Evolutionary conservation across 1,140 invertebrate species (phyloP).

Genomic region (Formica exsecta): DNA sequence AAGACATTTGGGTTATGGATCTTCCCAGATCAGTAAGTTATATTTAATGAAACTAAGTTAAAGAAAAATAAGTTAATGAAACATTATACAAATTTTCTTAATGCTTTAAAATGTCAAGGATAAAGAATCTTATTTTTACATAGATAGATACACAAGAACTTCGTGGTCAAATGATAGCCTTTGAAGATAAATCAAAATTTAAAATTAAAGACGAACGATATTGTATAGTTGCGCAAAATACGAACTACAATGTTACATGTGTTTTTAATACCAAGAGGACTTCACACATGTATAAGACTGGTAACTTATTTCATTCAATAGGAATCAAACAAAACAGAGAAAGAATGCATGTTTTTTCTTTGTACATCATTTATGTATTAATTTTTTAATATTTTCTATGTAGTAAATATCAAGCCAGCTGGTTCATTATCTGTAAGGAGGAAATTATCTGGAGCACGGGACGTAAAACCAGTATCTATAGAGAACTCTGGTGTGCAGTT

Average conservation of each 20-base stretch:
- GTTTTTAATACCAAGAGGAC: slow-evolving; percentile 72
- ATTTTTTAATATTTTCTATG: slow-evolving; percentile 42
- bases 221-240: slow-evolving; percentile 62
- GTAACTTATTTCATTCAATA: slow-evolving; percentile 61
- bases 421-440: slow-evolving; percentile 75
- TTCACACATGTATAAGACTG: slow-evolving; percentile 69
- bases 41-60: neutral
- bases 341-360: neutral
- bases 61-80: neutral
- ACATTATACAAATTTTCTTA: neutral
- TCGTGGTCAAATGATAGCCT: slow-evolving; percentile 69
- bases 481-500: slow-evolving; percentile 68
- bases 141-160: slow-evolving; percentile 77
- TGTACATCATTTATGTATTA: neutral
- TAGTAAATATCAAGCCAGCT: slow-evolving; percentile 78
- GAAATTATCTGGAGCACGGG: slow-evolving; percentile 72
- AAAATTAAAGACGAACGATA: slow-evolving; percentile 77
- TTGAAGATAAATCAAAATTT: slow-evolving; percentile 79
- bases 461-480: slow-evolving; percentile 53
- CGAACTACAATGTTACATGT: slow-evolving; percentile 72
- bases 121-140: slow-evolving; percentile 9
- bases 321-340: neutral
- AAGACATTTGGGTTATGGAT: slow-evolving; percentile 81
- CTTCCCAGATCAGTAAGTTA: slow-evolving; percentile 77
- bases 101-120: neutral